phyloP scores from a whole-genome alignment of 1,140 invertebrate genomes.

The Phocides pigmalion region DNA sequence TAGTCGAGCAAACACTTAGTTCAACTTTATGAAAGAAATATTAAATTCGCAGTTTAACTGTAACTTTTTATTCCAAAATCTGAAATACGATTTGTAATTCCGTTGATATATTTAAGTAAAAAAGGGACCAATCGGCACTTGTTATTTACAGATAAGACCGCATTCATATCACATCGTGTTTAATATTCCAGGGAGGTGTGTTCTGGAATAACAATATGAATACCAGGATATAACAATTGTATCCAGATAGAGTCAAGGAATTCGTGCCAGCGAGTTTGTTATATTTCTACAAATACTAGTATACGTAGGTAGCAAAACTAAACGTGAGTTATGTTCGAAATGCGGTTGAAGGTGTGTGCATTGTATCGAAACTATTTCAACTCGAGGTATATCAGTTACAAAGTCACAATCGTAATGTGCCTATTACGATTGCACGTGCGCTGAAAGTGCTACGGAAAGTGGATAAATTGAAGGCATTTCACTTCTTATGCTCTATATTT shows the following conservation, averaged over 20 bases:
- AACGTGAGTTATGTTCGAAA: slow-evolving; percentile 14
- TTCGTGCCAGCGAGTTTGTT: not conserved
- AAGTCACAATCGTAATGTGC: too few species aligned
- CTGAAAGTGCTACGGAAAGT: slow-evolving; percentile 50
- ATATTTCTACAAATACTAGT: not conserved
- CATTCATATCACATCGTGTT: slow-evolving; percentile 9
- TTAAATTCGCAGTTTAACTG: too few species aligned
- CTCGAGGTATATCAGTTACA: slow-evolving; percentile 51
- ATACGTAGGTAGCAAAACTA: not conserved
- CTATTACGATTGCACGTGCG: slow-evolving; percentile 61
- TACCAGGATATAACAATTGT: slow-evolving; percentile 1
- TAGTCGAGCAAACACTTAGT: too few species aligned
- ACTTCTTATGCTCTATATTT: slow-evolving; percentile 47
- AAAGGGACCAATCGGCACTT: not conserved
- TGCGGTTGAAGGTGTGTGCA: slow-evolving; percentile 26
- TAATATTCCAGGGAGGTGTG: slow-evolving; percentile 14
- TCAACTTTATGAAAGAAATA: too few species aligned
- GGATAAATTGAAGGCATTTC: slow-evolving; percentile 45
- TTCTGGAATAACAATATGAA: slow-evolving; percentile 15
- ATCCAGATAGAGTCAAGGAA: slow-evolving; percentile 1
- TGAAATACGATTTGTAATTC: not conserved
- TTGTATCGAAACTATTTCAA: slow-evolving; percentile 45
- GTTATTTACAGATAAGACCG: not conserved
- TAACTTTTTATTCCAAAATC: not conserved
- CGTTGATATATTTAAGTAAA: not conserved